phyloP scores from a whole-genome alignment of 2,113 vertebrate species.

The Pomatorhinus ruficollis region DNA sequence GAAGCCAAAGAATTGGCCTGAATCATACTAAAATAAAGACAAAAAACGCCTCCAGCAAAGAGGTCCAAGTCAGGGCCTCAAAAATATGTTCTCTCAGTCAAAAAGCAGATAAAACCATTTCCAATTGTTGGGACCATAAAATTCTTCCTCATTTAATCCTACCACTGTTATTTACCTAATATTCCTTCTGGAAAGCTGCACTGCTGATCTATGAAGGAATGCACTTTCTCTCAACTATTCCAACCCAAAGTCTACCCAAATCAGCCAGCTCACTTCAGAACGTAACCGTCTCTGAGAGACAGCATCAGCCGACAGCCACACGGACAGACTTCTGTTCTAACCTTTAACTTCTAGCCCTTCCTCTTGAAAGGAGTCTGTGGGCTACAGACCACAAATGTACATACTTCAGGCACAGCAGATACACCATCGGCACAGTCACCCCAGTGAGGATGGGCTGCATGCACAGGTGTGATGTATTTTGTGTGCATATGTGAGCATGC shows the following conservation, averaged over 20 bases:
- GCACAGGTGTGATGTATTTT: not conserved
- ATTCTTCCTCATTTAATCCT: not conserved
- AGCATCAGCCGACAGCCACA: rapidly evolving
- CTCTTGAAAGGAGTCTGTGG: not conserved
- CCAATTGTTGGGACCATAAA: not conserved
- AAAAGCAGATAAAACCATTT: not conserved
- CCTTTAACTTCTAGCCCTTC: not conserved
- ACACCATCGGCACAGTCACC: not conserved
- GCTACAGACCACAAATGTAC: not conserved
- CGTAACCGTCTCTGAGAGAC: not conserved
- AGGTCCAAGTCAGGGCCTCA: not conserved
- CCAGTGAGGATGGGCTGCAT: not conserved
- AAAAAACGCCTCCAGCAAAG: not conserved
- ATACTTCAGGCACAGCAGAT: not conserved
- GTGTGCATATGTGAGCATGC: not conserved
- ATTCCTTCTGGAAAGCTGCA: not conserved
- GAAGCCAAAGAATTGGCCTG: not conserved
- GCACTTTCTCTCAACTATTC: not conserved
- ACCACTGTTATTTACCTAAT: not conserved
- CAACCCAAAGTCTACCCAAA: not conserved
- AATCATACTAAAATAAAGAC: not conserved
- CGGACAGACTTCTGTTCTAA: not conserved
- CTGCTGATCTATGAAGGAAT: not conserved
- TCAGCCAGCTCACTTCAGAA: not conserved
- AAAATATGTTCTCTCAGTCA: not conserved